Evolutionary conservation across 2,888 invertebrate genomes (phyloP), one percentile per base, ranked within the genome.

Genomic region (Macaria notata): DNA sequence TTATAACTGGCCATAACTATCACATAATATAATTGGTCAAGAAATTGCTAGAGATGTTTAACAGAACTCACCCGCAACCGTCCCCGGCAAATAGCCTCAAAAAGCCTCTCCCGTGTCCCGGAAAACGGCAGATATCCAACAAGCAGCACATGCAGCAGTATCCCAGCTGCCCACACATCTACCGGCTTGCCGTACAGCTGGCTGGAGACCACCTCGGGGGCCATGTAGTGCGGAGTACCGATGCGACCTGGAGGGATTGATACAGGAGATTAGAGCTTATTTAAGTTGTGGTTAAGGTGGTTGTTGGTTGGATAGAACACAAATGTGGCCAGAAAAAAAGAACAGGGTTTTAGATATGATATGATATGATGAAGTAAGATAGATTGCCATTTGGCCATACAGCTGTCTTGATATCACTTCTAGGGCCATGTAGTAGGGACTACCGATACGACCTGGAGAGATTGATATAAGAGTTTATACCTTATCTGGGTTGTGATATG

Each of bases 161-260:
- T 97, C 7, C 99, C 99, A 33, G 98, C 97, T 38, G 98, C 97
- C 99, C 99, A 99, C 59, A 99, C 97, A 86, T 99, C 99, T 65
- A 98, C 98, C 0, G 98, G 96, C 83, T 98, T 98, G 41, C 97
- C 96, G 89, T 97, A 98, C 71, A 97, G 94, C 83, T 97, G 95
- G 76, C 97, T 94, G 62, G 97, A 95, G 29, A 99, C 96, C 65
- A 99, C 97, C 91, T 99, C 99, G 0, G 99, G 99, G 1, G 99
- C 97, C 98, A 99, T 99, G 86, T 98, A 99, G 86, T 98, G 98
- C 9, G 98, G 98, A 57, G 98, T 98, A 41, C 99, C 99, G 61
- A 99, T 96, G 64, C 98, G 95, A 83, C 97, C 98, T 97, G 88
- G 50, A 56, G 45, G 29, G 1, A 4, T 43, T 19, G 19, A 19